A percentile compares a stretch with the other conserved stretches of the same genome.
Evolutionary conservation across 2,113 vertebrate species (phyloP).

Genomic region (Alouatta palliata): DNA sequence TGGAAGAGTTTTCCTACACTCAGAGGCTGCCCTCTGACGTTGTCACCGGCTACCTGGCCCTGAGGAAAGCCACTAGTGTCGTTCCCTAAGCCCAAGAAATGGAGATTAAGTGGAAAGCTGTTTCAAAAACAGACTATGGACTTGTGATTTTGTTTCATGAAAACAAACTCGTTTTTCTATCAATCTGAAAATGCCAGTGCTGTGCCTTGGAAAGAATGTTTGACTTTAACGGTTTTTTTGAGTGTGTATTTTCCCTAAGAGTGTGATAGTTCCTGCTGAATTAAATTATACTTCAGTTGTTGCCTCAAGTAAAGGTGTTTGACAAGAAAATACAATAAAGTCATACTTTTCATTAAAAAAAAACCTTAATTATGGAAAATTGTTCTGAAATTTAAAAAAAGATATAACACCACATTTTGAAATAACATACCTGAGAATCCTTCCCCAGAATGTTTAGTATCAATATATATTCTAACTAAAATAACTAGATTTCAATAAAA

Average conservation of each 20-base stretch:
- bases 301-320: conserved; percentile 66
- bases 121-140: conserved; percentile 27
- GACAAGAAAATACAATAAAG: conserved; percentile 67
- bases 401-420: neutral
- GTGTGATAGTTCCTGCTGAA: conserved; percentile 72
- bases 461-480: neutral
- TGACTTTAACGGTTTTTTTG: conserved; percentile 51
- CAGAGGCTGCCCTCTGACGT: conserved; percentile 96
- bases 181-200: conserved; percentile 66
- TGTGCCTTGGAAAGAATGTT: conserved; percentile 68
- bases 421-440: neutral
- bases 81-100: conserved; percentile 87
- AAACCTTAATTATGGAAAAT: too few species aligned
- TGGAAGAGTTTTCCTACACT: conserved; percentile 96
- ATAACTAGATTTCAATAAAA: neutral
- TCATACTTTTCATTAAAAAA: conserved; percentile 46
- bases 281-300: conserved; percentile 72
- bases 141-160: conserved; percentile 48
- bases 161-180: conserved; percentile 64
- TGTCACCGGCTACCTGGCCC: conserved; percentile 93
- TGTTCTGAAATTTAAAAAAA: neutral
- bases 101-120: neutral
- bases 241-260: conserved; percentile 58
- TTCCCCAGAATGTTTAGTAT: neutral
- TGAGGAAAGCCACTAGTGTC: conserved; percentile 95